Evolutionary conservation across 2,113 vertebrate species (phyloP), one percentile per base, ranked within the genome.

Genomic region (Casuarius casuarius): DNA sequence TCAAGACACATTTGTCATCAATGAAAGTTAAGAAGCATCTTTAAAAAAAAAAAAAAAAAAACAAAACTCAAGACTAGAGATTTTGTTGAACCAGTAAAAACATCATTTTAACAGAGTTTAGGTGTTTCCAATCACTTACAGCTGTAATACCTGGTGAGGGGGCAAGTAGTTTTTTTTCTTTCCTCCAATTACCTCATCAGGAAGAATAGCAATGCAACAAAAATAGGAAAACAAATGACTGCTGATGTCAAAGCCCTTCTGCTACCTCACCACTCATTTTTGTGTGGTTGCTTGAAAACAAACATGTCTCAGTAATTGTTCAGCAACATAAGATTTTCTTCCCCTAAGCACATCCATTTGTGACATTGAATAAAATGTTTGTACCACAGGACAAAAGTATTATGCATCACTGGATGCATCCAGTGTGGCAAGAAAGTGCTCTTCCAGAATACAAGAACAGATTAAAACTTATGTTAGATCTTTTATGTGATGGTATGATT

Each of bases 391-490:
- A 70, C 28, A 38, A 79, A 48, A 59, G 8, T 31, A 33, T 38
- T 8, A 1, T 0, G 14, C 74, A 28, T 72, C 35, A n/a, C 10
- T 0, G 4, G 5, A 15, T 14, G 17, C 52, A 54, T 8, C 16
- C 10, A 51, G 46, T 0, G 2, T 13, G n/a, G 65, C 56, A 80
- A n/a, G 2, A 52, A 56, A 46, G 13, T 2, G n/a, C 9, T 42
- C 63, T 20, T 48, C 19, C 42, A 44, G 62, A 75, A 8, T 0
- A 56, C 26, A 14, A 0, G 9, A 87, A 33, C 0, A 4, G 19
- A 15, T 5, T n/a, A 31, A 33, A 63, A 33, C 19, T 54, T 31
- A 58, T 25, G 54, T 67, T 66, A 25, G 40, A 29, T 38, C 49
- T 71, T 72, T 52, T 8, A 51, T 3, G 1, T 1, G 23, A 56